Conservation (phyloP, 2,888 invertebrate species). For the Lepidochrysops patricia region DNA sequence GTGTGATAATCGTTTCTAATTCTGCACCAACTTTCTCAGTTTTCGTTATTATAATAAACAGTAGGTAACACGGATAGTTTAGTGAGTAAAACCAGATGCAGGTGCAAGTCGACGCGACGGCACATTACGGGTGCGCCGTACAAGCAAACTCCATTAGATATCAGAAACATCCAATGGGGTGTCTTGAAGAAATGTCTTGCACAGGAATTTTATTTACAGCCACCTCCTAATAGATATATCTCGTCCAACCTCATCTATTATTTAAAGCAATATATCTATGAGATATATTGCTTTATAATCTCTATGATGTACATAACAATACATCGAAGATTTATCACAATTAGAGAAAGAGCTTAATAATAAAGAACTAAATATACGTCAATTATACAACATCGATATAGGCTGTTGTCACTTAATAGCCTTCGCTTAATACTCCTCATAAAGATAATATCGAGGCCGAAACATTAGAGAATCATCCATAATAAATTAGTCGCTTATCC, state of each 20-base stretch:
- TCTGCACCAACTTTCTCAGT: not conserved
- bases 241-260: not conserved
- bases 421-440: not conserved
- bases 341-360: not conserved
- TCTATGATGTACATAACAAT: not conserved
- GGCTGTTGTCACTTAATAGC: not conserved
- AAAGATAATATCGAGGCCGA: no score
- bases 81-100: constrained; percentile 24
- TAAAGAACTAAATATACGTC: no score
- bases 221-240: not conserved
- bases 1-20: not conserved
- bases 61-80: not conserved
- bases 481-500: constrained; percentile 2
- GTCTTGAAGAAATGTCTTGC: no score
- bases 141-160: constrained; percentile 21
- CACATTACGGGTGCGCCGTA: constrained; percentile 17
- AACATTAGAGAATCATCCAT: not conserved
- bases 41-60: constrained; percentile 21
- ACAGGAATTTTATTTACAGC: constrained; percentile 9
- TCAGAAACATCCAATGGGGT: constrained; percentile 16
- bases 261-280: no score
- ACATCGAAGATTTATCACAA: not conserved
- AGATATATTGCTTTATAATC: not conserved
- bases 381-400: not conserved
- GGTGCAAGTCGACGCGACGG: constrained; percentile 19